Evolutionary conservation across 2,888 invertebrate species (phyloP).

Genomic region (Coenonympha glycerion): DNA sequence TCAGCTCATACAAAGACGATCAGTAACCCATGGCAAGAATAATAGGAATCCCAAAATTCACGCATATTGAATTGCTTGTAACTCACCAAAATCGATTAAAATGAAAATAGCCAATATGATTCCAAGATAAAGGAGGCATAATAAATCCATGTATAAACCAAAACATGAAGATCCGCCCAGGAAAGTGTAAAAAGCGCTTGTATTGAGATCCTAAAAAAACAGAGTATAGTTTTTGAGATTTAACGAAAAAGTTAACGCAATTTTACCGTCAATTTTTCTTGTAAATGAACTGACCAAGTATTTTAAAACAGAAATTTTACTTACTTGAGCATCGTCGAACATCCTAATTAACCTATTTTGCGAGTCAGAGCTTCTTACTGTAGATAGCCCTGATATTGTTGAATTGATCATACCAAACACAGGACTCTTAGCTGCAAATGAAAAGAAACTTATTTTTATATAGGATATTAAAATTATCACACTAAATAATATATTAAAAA

Average conservation of each 20-base stretch:
- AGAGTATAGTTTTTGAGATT: neutral
- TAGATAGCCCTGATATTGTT: conserved; percentile 83
- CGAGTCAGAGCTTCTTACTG: conserved; percentile 82
- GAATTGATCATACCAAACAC: conserved; percentile 87
- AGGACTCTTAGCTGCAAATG: conserved; percentile 81
- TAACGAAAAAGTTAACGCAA: too few species aligned
- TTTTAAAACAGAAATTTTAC: neutral
- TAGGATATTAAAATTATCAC: too few species aligned
- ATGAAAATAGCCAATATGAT: conserved; percentile 79
- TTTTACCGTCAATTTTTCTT: too few species aligned
- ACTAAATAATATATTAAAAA: too few species aligned
- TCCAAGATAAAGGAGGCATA: conserved; percentile 81
- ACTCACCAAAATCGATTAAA: conserved; percentile 75
- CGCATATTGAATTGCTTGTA: neutral
- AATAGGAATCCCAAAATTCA: neutral
- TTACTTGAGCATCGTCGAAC: conserved; percentile 77
- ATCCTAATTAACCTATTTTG: conserved; percentile 76
- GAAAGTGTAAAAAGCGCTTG: conserved; percentile 81
- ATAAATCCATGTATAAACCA: conserved; percentile 83
- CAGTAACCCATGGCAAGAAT: too few species aligned
- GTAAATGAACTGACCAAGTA: too few species aligned
- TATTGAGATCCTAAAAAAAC: conserved; percentile 77
- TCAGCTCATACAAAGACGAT: too few species aligned
- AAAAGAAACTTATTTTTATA: neutral
- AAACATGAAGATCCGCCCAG: conserved; percentile 80